Evolutionary conservation across 53 echinoderm and acorn worm species (phyloP), one percentile per base, ranked within the genome.

Genomic region (Holothuria leucospilota): DNA sequence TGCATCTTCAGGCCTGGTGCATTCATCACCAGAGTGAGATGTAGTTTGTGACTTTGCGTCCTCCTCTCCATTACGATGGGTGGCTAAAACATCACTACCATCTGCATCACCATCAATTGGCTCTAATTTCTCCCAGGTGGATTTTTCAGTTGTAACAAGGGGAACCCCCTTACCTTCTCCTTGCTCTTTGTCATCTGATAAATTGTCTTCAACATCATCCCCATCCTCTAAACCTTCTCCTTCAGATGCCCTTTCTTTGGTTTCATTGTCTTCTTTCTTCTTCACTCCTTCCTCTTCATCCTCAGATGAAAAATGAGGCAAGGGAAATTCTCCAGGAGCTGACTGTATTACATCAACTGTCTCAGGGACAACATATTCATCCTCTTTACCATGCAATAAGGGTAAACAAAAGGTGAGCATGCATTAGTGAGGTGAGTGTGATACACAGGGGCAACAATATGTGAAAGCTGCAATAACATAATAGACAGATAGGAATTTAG

Each of bases 331-430:
- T n/a, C 25, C 51, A 75, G 53, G 75, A 51, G 75, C 51, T 53
- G 75, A 75, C 26, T 27, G 49, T 53, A 51, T 21, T 51, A 75
- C n/a, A 42, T 75, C 75, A 75, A 25, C 51, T 53, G 49, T 53
- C 52, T 46, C n/a, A 21, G 75, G 53, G 41, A 75, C 51, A 25
- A 75, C 51, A 20, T 26, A 8, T 8, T 75, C 75, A n/a, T 75
- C 75, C 12, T 75, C 75, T 75, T 75, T 49, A 75, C 20, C 51
- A 75, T 75, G 75, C 75, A 72, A 72, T 21, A 2, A 29, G 30
- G 30, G 49, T 23, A 40, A 72, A 72, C 27, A n/a, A 72, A 72
- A 72, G 49, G 72, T 41, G 21, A 40, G n/a, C 41, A 40, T 72
- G 41, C 72, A 40, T 72, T 16, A 72, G 41, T 72, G 72, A 6